Evolutionary conservation across 2,888 invertebrate genomes (phyloP).

Genomic region (Protula sp.): DNA sequence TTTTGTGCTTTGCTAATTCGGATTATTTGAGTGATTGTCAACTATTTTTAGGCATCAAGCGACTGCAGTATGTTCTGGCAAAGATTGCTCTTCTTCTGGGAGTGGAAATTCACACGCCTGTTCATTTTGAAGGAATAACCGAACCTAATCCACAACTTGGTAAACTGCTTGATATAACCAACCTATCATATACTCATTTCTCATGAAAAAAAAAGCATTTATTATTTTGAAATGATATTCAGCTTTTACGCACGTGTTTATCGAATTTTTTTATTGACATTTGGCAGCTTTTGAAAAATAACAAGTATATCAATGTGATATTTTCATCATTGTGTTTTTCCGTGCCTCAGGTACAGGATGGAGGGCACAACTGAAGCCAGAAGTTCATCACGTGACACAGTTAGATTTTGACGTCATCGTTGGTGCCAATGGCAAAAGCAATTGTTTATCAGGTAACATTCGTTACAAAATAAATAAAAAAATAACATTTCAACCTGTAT

Average conservation of each 20-base stretch:
- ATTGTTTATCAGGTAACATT: conserved; percentile 71
- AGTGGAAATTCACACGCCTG: conserved; percentile 85
- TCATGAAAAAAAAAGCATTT: too few species aligned
- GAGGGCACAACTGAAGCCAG: conserved; percentile 14
- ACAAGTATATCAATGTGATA: too few species aligned
- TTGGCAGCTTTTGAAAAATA: too few species aligned
- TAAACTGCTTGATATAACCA: not conserved
- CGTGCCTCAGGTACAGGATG: conserved; percentile 15
- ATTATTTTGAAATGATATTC: too few species aligned
- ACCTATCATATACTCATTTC: too few species aligned
- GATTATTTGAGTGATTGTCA: too few species aligned
- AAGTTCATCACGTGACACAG: conserved; percentile 69
- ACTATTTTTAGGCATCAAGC: conserved; percentile 75
- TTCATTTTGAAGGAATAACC: conserved; percentile 75
- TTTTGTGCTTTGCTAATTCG: too few species aligned
- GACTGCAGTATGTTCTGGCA: conserved; percentile 83
- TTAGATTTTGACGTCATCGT: conserved; percentile 90
- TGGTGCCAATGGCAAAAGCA: conserved; percentile 90
- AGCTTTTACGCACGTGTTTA: too few species aligned
- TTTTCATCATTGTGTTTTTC: too few species aligned
- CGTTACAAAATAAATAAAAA: too few species aligned
- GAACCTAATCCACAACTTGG: conserved; percentile 60
- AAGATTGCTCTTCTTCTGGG: conserved; percentile 87
- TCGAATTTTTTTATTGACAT: too few species aligned
- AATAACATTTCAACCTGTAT: too few species aligned